phyloP scores from a whole-genome alignment of 2,888 invertebrate species.

The Allophyes oxyacanthae region DNA sequence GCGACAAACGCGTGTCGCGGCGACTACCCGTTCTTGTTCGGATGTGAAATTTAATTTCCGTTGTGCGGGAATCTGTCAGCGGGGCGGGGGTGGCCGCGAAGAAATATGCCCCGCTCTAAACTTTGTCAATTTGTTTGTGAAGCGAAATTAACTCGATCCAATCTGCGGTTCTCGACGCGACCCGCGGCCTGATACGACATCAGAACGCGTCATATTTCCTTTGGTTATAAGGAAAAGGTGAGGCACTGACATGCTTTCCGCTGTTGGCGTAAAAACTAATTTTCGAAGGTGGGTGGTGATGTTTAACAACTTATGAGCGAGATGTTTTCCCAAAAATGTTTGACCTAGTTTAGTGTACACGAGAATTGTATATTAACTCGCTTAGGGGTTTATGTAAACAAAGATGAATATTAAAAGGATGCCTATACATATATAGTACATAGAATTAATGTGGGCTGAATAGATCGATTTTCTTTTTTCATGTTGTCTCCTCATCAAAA shows the following conservation, averaged over 20 bases:
- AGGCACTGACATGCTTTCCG: constrained; percentile 56
- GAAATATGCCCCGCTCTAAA: constrained; percentile 89
- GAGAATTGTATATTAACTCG: neutral
- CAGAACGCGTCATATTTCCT: constrained; percentile 77
- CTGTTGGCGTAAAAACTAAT: constrained; percentile 33
- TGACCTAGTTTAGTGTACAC: constrained; percentile 6
- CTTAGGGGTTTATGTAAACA: neutral
- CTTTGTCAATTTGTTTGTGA: constrained; percentile 90
- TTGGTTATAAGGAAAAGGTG: constrained; percentile 69
- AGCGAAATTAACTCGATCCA: constrained; percentile 89
- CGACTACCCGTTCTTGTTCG: constrained; percentile 85
- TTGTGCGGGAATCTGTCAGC: constrained; percentile 84
- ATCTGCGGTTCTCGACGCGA: constrained; percentile 79
- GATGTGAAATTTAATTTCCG: constrained; percentile 90
- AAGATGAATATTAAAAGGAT: too few species aligned
- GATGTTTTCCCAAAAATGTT: constrained; percentile 24
- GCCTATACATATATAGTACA: too few species aligned
- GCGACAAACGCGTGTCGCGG: constrained; percentile 81
- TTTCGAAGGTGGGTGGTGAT: constrained; percentile 17
- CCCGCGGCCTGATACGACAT: constrained; percentile 77
- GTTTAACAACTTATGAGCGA: constrained; percentile 11
- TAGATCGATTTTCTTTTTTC: too few species aligned
- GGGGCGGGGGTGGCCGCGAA: constrained; percentile 75
- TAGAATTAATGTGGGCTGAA: too few species aligned
- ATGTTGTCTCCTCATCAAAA: too few species aligned